Base-by-base conservation (phyloP, 2,797 vertebrate genomes). In the Gadopsis marmoratus region DNA sequence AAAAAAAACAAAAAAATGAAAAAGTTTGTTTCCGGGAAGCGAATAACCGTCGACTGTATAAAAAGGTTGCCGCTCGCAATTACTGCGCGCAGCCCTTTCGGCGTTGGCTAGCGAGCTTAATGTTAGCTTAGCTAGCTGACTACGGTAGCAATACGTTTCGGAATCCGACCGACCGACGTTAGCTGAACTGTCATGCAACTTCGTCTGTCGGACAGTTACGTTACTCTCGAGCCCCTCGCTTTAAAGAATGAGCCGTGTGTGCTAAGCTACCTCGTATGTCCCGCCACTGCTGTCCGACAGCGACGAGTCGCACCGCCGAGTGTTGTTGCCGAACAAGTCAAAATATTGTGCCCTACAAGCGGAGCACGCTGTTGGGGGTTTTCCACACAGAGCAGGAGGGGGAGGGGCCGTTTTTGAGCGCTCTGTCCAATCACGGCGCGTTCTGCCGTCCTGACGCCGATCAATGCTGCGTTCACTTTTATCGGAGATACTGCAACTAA, bases 301-400 rank as follows among this genome's bases (percentile, higher is more conserved):
- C 1, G 61, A 2, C 72, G 37, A 78, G n/a, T 80, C 76, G 72
- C 51, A 74, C 51, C 2, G 1, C 2, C 1, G 8, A 0, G 4
- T 2, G n/a, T 0, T 0, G 7, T 5, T 19, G 3, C 0, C 3
- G 1, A 45, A 45, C 31, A 68, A 75, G 21, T 48, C 87, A 76
- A 85, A 94, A 93, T 93, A 88, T 93, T 93, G 66, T 84, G 74
- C 1, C 10, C 0, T 0, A 0, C 26, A 0, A 5, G 0, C 0
- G 0, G n/a, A 86, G 53, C 90, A 92, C 90, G 91, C 45, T 92
- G 75, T 41, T 11, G 26, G 89, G 91, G 90, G 82, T 88, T 72
- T 89, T 72, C 90, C 91, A 78, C 3, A 2, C 58, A 84, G 7
- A 17, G 4, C 26, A 26, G 4, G 0, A 2, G 23, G 35, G 65